Base-by-base conservation (phyloP, 2,797 vertebrate species). In the Eulemur coronatus region DNA sequence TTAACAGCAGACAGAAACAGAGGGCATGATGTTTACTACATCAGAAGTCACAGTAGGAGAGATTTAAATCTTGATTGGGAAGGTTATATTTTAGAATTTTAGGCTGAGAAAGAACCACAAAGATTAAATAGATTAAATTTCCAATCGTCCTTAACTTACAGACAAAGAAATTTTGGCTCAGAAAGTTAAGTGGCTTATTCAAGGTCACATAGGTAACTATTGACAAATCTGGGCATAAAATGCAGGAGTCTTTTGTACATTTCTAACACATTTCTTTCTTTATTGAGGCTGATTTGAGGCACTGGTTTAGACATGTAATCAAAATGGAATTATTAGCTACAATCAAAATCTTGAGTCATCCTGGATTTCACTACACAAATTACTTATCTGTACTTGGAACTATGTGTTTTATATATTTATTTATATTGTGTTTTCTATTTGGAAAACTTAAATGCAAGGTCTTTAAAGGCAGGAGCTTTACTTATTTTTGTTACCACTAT, bases 101-200 rank as follows among this genome's bases (percentile, higher is more conserved):
- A 57, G 43, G 65, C 35, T 13, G 20, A 57, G 9, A 28, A 85
- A 50, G 10, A 85, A 52, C 3, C 18, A 24, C 5, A 46, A 52
- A 91, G 5, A 88, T 87, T 65, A 65, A 65, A 65, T n/a, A 89
- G 7, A 88, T 84, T 70, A 92, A 93, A 57, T 38, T 96, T 18
- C 1, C 14, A 5, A 81, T 80, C 7, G 67, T 48, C 2, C n/a
- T 46, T 91, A 89, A 91, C 2, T 55, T 59, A 35, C 8, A 91
- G 12, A 67, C 46, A 4, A 92, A 91, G 13, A 92, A 75, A 85
- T 80, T 85, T 33, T 88, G 48, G 17, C 50, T 85, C 50, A 86
- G 35, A 78, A 81, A 82, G 3, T 61, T 88, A 88, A 72, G 33
- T 33, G 7, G 8, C 8, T 88, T 69, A 81, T 82, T 89, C 33